These are phyloP conservation scores for Crotophaga sulcirostris DNA, from an alignment of 2,113 vertebrate species.

Conservation along the genomic window DNA sequence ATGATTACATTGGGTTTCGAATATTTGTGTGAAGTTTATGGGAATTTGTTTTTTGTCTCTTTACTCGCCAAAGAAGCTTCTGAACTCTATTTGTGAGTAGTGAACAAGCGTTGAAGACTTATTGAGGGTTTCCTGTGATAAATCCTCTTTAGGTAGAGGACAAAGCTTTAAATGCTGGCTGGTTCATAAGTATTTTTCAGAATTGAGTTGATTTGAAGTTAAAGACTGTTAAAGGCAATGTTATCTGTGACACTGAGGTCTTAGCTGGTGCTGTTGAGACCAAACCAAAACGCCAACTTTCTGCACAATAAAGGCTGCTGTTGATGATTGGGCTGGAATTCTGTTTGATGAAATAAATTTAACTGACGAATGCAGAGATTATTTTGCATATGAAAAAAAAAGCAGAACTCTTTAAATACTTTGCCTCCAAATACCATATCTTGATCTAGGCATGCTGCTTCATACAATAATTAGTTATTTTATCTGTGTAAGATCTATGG, in stretches of 20 bases:
- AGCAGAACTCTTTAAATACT: neutral
- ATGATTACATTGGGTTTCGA: neutral
- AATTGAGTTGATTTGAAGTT: neutral
- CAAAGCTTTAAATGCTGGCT: neutral
- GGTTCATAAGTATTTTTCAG: neutral
- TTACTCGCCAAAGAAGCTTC: neutral
- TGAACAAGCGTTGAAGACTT: neutral
- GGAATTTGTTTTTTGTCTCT: neutral
- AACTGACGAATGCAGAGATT: neutral
- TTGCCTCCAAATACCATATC: neutral
- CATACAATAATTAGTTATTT: neutral
- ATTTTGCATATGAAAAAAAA: neutral
- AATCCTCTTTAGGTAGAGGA: neutral
- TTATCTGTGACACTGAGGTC: fast-evolving
- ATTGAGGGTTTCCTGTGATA: neutral
- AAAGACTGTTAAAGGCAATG: neutral
- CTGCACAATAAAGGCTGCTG: neutral
- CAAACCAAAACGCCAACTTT: neutral
- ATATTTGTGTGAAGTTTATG: neutral
- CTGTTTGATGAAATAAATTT: neutral
- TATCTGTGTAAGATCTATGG: neutral
- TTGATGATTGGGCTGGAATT: neutral
- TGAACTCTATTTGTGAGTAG: neutral
- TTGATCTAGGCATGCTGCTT: neutral
- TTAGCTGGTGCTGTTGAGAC: neutral